These are phyloP conservation scores for Synergus japonicus DNA, from an alignment of 2,888 invertebrate species.

Conservation along the genomic window DNA sequence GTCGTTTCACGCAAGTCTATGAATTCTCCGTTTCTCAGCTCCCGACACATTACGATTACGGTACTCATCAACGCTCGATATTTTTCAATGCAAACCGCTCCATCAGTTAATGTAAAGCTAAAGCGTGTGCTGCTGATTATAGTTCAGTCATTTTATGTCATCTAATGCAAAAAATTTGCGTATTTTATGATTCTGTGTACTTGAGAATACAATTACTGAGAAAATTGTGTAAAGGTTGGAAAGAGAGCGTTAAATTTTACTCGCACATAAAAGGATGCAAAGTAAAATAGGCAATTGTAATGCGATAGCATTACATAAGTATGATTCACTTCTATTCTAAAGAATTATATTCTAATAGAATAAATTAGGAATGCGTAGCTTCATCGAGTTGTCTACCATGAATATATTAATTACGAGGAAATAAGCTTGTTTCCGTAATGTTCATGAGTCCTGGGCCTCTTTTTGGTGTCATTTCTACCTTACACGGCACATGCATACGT, in stretches of 20 bases:
- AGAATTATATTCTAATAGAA: not conserved
- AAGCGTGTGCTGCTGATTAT: slow-evolving; percentile 7
- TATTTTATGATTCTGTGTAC: not conserved
- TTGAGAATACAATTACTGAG: not conserved
- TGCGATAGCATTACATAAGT: not conserved
- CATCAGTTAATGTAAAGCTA: not conserved
- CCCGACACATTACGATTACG: slow-evolving; percentile 2
- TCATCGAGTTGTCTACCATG: not conserved
- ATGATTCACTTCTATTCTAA: not conserved
- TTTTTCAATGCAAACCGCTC: slow-evolving; percentile 12
- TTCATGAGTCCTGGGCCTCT: not conserved
- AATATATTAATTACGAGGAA: not conserved
- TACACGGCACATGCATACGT: not conserved
- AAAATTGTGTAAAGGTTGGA: not conserved
- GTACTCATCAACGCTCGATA: slow-evolving; percentile 19
- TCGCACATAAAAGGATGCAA: not conserved
- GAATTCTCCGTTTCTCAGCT: slow-evolving; percentile 4
- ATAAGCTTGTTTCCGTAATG: not conserved
- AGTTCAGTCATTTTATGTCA: not conserved
- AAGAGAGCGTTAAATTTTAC: not conserved
- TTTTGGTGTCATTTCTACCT: not conserved
- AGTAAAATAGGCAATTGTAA: not conserved
- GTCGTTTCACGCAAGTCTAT: slow-evolving; percentile 43
- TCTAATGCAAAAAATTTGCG: no score
- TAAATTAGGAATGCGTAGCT: not conserved